Evolutionary conservation across 2,797 vertebrate species (phyloP).

Genomic region (Falco columbarius): DNA sequence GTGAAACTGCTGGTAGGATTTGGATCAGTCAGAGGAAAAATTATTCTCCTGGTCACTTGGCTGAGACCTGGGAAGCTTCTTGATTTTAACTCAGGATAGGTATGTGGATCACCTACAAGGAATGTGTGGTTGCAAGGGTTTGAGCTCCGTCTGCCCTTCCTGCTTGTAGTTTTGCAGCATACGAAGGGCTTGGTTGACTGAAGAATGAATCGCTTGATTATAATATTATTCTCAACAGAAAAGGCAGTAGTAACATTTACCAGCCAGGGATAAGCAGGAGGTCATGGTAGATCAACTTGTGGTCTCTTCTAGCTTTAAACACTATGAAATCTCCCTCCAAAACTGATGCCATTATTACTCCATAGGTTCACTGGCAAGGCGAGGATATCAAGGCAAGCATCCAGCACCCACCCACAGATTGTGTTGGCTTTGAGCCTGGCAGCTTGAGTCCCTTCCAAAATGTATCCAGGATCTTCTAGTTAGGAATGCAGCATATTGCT

Average conservation of each 20-base stretch:
- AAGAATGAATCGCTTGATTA: background rate
- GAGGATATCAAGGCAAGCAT: conserved; percentile 35
- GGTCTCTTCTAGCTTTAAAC: conserved; percentile 7
- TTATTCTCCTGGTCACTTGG: background rate
- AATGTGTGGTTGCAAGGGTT: background rate
- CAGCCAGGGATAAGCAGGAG: background rate
- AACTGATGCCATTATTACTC: conserved; percentile 35
- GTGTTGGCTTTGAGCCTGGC: conserved; percentile 63
- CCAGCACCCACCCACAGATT: conserved; percentile 66
- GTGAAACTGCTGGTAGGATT: background rate
- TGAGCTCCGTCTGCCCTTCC: background rate
- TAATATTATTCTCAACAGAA: background rate
- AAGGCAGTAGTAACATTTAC: background rate
- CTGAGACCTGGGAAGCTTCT: background rate
- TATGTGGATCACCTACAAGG: background rate
- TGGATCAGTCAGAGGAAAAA: background rate
- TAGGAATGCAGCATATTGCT: conserved; percentile 50
- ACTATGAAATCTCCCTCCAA: conserved; percentile 7
- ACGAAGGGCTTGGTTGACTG: background rate
- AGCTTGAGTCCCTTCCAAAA: conserved; percentile 49
- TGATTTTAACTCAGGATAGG: background rate
- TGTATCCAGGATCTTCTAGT: conserved; percentile 16
- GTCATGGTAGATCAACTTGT: background rate
- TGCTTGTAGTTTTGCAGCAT: background rate
- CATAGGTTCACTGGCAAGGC: conserved; percentile 60